Evolutionary conservation across 2,888 invertebrate species (phyloP).

Genomic region (Eupithecia pulchellata): DNA sequence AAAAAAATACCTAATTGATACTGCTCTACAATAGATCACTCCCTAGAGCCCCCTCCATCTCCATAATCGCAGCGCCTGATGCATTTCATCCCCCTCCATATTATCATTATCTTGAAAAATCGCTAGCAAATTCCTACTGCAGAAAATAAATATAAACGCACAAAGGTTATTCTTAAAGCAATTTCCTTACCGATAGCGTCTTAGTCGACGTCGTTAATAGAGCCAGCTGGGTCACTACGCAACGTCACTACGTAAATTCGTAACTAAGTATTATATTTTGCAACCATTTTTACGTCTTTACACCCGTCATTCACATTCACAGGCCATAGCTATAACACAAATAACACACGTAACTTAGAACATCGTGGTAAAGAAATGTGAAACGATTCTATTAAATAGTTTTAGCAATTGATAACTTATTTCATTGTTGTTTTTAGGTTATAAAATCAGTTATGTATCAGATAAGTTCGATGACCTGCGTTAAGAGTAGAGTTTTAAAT

Average conservation of each 20-base stretch:
- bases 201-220: slow-evolving; percentile 20
- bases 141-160: slow-evolving; percentile 44
- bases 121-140: slow-evolving; percentile 34
- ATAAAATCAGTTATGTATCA: too few species aligned
- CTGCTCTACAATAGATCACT: not conserved
- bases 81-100: slow-evolving; percentile 30
- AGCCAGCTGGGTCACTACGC: slow-evolving; percentile 17
- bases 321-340: too few species aligned
- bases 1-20: not conserved
- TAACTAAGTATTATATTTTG: not conserved
- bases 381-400: too few species aligned
- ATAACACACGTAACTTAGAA: too few species aligned
- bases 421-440: too few species aligned
- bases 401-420: too few species aligned
- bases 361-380: too few species aligned
- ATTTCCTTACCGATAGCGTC: slow-evolving; percentile 47
- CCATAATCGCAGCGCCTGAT: slow-evolving; percentile 1
- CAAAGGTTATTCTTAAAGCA: slow-evolving; percentile 48
- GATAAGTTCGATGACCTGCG: too few species aligned
- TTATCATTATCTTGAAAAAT: slow-evolving; percentile 26
- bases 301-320: too few species aligned
- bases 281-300: too few species aligned
- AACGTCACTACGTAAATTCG: not conserved
- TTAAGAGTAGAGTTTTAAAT: too few species aligned
- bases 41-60: not conserved